Evolutionary conservation across 2,113 vertebrate genomes (phyloP).

Genomic region (Zeus faber): DNA sequence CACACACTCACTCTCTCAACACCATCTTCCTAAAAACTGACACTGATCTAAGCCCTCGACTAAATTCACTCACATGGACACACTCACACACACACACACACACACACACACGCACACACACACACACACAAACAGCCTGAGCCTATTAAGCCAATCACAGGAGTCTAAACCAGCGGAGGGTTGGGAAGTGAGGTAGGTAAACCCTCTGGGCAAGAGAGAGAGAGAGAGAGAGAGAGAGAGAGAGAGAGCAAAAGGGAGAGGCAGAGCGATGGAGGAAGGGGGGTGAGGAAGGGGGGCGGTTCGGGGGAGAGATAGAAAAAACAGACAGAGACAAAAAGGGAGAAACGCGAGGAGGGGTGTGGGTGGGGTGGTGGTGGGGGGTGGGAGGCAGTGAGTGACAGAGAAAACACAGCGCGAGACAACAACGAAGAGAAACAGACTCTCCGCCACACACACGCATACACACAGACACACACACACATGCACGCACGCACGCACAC

Average conservation of each 20-base stretch:
- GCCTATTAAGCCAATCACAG: slow-evolving; percentile 60
- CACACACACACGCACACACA: slow-evolving; percentile 31
- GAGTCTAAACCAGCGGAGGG: slow-evolving; percentile 58
- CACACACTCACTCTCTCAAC: slow-evolving; percentile 25
- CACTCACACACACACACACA: slow-evolving; percentile 35
- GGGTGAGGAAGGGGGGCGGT: background rate
- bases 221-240: slow-evolving; percentile 15
- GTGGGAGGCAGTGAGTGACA: slow-evolving; percentile 35
- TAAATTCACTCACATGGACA: slow-evolving; percentile 43
- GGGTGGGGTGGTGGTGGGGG: slow-evolving; percentile 17
- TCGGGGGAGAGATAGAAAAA: slow-evolving; percentile 1
- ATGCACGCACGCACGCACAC: too few relatives aligned
- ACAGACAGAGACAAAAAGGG: background rate
- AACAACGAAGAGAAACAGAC: slow-evolving; percentile 28
- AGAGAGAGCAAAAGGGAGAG: background rate
- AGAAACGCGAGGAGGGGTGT: slow-evolving; percentile 16
- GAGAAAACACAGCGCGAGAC: slow-evolving; percentile 35
- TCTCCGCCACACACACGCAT: background rate
- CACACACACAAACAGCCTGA: slow-evolving; percentile 38
- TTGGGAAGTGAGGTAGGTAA: slow-evolving; percentile 64
- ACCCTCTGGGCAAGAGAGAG: too few relatives aligned
- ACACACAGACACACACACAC: background rate
- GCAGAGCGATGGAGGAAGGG: slow-evolving; percentile 5
- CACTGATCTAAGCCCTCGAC: slow-evolving; percentile 43
- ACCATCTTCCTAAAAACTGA: slow-evolving; percentile 39